phyloP scores from a whole-genome alignment of 2,888 invertebrate species.

The Dicyrtoma fusca region DNA sequence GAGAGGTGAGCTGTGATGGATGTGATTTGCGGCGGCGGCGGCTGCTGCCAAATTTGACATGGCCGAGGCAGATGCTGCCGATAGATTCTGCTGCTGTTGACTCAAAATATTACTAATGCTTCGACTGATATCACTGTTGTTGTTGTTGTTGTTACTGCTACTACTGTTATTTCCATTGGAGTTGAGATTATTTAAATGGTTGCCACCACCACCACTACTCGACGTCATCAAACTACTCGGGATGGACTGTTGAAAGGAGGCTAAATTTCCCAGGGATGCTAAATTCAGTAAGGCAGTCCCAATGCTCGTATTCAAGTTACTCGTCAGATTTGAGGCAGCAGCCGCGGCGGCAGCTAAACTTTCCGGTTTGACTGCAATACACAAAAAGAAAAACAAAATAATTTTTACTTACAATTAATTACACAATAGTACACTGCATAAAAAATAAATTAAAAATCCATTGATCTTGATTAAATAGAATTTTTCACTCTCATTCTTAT shows the following conservation, averaged over 20 bases:
- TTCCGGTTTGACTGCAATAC: conserved; percentile 55
- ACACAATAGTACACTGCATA: background rate
- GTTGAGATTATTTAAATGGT: no score
- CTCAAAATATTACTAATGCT: conserved; percentile 3
- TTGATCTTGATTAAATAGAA: background rate
- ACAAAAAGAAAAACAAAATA: background rate
- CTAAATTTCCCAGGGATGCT: conserved; percentile 79
- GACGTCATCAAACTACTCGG: conserved; percentile 39
- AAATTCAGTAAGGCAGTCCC: conserved; percentile 65
- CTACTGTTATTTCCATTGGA: no score
- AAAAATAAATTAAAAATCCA: conserved; percentile 1
- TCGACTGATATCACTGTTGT: conserved; percentile 1
- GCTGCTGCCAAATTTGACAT: conserved; percentile 34
- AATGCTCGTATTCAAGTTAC: conserved; percentile 48
- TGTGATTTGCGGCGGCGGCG: conserved; percentile 12
- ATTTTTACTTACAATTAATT: background rate
- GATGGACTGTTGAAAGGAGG: conserved; percentile 66
- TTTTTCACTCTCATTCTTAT: background rate
- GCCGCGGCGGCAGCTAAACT: conserved; percentile 49
- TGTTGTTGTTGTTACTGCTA: background rate
- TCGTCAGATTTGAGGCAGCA: conserved; percentile 26
- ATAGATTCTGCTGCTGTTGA: conserved; percentile 28
- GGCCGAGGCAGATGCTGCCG: conserved; percentile 5
- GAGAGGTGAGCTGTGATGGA: conserved; percentile 45
- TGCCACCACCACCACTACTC: conserved; percentile 1